A percentile compares a stretch with the other conserved stretches of the same genome.
These are phyloP conservation scores for Mobula birostris DNA, from an alignment of 2,113 vertebrate species.

Conservation along the genomic window DNA sequence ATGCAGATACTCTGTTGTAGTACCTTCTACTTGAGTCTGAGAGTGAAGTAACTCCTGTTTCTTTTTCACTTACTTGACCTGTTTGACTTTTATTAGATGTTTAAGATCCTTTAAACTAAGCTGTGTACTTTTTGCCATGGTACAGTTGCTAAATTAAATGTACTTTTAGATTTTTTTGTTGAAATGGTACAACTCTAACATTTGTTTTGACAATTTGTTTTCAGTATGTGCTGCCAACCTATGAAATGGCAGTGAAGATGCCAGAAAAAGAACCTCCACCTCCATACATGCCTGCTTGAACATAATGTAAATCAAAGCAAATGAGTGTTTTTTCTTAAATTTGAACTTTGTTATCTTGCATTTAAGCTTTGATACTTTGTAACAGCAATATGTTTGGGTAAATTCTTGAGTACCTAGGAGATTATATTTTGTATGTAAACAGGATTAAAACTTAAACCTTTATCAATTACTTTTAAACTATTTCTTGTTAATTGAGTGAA, in stretches of 20 bases:
- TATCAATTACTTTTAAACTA: background rate
- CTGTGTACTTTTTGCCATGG: background rate
- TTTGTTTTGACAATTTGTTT: conserved; percentile 26
- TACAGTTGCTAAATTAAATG: background rate
- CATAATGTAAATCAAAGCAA: conserved; percentile 16
- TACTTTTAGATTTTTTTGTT: background rate
- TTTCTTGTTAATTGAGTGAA: background rate
- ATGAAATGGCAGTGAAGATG: conserved; percentile 98
- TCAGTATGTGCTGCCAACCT: conserved; percentile 90
- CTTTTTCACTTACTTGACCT: no score
- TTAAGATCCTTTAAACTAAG: background rate
- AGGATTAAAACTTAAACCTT: conserved; percentile 19
- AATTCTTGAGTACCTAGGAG: conserved; percentile 2
- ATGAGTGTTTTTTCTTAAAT: conserved; percentile 9
- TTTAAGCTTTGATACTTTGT: conserved; percentile 32
- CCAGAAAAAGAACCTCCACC: conserved; percentile 84
- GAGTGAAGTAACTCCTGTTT: no score
- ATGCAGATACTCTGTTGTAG: no score
- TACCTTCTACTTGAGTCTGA: no score
- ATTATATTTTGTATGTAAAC: conserved; percentile 34
- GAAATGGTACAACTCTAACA: background rate
- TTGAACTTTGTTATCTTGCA: conserved; percentile 1
- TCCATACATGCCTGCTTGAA: conserved; percentile 69
- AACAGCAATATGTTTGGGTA: conserved; percentile 15
- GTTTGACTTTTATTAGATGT: background rate